Evolutionary conservation across 2,888 invertebrate genomes (phyloP).

Genomic region (Torymus auratus): DNA sequence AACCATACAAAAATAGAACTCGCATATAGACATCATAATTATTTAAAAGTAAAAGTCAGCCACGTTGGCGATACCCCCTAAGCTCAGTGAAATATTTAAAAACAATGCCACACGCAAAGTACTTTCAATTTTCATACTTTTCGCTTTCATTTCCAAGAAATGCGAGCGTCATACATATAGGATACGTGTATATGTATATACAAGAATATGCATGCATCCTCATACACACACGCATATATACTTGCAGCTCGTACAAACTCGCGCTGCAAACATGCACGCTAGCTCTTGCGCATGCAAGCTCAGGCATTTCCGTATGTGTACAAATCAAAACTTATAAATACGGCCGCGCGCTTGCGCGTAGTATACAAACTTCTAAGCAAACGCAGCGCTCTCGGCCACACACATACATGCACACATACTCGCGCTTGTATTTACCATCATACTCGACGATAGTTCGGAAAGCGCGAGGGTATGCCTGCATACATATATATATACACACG

Average conservation of each 20-base stretch:
- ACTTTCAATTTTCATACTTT: too few relatives aligned
- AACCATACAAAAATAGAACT: too few relatives aligned
- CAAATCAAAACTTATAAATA: slow-evolving; percentile 57
- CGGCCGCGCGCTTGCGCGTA: neutral
- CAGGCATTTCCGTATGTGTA: slow-evolving; percentile 29
- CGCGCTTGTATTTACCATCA: neutral
- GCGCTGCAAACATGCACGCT: neutral
- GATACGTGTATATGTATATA: too few relatives aligned
- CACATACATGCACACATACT: neutral
- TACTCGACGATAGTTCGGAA: slow-evolving; percentile 12
- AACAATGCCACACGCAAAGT: too few relatives aligned
- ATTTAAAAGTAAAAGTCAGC: too few relatives aligned
- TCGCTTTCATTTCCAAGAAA: too few relatives aligned
- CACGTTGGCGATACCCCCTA: too few relatives aligned
- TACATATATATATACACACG: neutral
- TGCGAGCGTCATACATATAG: too few relatives aligned
- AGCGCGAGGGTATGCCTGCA: slow-evolving; percentile 9
- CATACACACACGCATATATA: neutral
- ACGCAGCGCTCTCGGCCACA: slow-evolving; percentile 8
- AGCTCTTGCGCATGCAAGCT: slow-evolving; percentile 12
- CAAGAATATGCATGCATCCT: too few relatives aligned
- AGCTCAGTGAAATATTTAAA: too few relatives aligned
- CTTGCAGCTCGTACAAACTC: neutral
- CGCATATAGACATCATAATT: too few relatives aligned
- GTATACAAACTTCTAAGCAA: slow-evolving; percentile 47